These are phyloP conservation scores for Trichechus manatus DNA, from an alignment of 2,113 vertebrate species.

Conservation along the genomic window DNA sequence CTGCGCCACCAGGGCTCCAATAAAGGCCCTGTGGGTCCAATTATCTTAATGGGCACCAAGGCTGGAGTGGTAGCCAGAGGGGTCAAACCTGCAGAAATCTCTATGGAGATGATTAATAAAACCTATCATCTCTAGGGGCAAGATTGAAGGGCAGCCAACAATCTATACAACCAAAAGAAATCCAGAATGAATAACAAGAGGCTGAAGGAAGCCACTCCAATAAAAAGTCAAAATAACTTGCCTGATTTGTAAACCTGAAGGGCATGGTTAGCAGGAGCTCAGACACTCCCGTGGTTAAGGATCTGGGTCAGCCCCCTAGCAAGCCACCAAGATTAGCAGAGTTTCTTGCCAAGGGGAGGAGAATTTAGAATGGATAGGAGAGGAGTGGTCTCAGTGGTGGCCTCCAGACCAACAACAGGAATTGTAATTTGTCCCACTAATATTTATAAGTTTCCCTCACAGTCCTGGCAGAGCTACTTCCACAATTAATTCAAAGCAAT, in stretches of 20 bases:
- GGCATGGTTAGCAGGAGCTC: neutral
- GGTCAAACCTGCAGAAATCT: neutral
- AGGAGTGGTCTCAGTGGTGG: neutral
- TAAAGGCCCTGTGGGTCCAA: neutral
- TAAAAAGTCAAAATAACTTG: neutral
- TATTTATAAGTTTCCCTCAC: neutral
- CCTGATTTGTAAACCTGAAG: neutral
- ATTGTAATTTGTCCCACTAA: too few species aligned
- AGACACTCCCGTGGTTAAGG: neutral
- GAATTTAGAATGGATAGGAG: rapidly evolving
- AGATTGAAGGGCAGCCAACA: neutral
- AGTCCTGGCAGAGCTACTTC: neutral
- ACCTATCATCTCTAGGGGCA: neutral
- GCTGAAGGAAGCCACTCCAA: neutral
- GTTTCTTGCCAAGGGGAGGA: neutral
- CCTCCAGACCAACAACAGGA: neutral
- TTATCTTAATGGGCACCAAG: neutral
- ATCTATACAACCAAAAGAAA: neutral
- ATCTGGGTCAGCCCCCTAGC: neutral
- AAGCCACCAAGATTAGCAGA: neutral
- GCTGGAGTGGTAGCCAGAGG: neutral
- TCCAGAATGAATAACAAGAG: neutral
- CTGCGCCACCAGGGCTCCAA: too few species aligned
- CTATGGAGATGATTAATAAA: neutral
- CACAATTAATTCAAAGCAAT: neutral